phyloP scores from a whole-genome alignment of 2,888 invertebrate species.

The Dolichopus griseipennis region DNA sequence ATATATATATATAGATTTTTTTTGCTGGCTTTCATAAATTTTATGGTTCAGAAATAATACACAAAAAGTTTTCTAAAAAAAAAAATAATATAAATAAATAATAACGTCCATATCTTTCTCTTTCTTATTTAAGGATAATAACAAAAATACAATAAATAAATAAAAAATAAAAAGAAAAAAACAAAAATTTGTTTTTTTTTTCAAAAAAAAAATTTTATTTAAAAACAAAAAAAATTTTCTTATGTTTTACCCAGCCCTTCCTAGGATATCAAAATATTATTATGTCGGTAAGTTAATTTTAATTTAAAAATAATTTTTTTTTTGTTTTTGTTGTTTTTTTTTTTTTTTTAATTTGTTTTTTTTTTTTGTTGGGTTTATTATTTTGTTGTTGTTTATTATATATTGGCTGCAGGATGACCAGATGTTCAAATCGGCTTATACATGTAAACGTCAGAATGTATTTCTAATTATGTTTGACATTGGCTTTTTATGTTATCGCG shows the following conservation, averaged over 20 bases:
- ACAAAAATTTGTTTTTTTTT: constrained; percentile 8
- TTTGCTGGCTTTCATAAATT: not conserved
- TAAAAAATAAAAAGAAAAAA: constrained; percentile 14
- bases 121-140: constrained; percentile 22
- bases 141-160: constrained; percentile 15
- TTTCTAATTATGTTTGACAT: too few relatives aligned
- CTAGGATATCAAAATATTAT: constrained; percentile 56
- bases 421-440: too few relatives aligned
- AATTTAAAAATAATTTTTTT: constrained; percentile 18
- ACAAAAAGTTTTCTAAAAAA: not conserved
- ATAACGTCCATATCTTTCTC: constrained; percentile 17
- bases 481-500: too few relatives aligned
- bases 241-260: constrained; percentile 45
- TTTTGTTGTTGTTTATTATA: too few relatives aligned
- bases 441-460: too few relatives aligned
- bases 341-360: too few relatives aligned
- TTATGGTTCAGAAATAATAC: constrained; percentile 2
- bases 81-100: not conserved
- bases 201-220: constrained; percentile 14
- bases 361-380: too few relatives aligned
- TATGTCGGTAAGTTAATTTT: constrained; percentile 51
- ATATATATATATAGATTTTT: not conserved
- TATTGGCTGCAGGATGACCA: too few relatives aligned
- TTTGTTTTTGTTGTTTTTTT: not conserved
- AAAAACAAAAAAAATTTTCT: not conserved